phyloP scores from a whole-genome alignment of 2,888 invertebrate species.

The Zeuzera pyrina region DNA sequence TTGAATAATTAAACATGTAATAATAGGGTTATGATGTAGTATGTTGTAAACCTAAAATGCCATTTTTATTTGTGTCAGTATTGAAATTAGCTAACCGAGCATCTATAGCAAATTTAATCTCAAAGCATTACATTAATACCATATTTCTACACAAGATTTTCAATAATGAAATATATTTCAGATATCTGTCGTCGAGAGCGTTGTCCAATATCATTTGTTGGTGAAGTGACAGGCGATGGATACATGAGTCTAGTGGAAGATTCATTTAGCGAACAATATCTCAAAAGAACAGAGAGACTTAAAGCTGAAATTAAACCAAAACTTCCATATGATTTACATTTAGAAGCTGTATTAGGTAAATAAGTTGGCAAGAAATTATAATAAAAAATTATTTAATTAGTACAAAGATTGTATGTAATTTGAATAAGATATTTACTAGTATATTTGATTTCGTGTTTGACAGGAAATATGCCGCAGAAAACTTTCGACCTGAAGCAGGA shows the following conservation, averaged over 20 bases:
- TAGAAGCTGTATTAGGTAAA: slow-evolving; percentile 88
- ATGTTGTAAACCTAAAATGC: too few species aligned
- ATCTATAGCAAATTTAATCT: too few species aligned
- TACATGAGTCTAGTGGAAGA: slow-evolving; percentile 80
- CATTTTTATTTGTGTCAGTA: too few species aligned
- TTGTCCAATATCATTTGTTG: slow-evolving; percentile 94
- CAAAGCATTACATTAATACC: too few species aligned
- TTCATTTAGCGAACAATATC: slow-evolving; percentile 49
- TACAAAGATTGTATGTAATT: background rate
- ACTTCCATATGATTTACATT: slow-evolving; percentile 89
- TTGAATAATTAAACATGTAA: too few species aligned
- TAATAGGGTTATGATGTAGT: too few species aligned
- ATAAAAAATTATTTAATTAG: background rate
- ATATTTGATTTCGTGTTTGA: slow-evolving; percentile 13
- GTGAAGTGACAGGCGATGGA: slow-evolving; percentile 91
- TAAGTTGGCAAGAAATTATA: background rate
- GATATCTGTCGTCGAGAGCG: slow-evolving; percentile 89
- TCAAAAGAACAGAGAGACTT: slow-evolving; percentile 44
- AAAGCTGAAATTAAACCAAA: slow-evolving; percentile 47
- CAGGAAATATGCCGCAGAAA: slow-evolving; percentile 70
- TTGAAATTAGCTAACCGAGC: too few species aligned
- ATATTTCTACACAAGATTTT: too few species aligned
- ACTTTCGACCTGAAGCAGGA: slow-evolving; percentile 75
- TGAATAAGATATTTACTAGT: slow-evolving; percentile 4
- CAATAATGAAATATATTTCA: slow-evolving; percentile 19